Evolutionary conservation across 2,113 vertebrate species (phyloP).

Genomic region (Saguinus midas): DNA sequence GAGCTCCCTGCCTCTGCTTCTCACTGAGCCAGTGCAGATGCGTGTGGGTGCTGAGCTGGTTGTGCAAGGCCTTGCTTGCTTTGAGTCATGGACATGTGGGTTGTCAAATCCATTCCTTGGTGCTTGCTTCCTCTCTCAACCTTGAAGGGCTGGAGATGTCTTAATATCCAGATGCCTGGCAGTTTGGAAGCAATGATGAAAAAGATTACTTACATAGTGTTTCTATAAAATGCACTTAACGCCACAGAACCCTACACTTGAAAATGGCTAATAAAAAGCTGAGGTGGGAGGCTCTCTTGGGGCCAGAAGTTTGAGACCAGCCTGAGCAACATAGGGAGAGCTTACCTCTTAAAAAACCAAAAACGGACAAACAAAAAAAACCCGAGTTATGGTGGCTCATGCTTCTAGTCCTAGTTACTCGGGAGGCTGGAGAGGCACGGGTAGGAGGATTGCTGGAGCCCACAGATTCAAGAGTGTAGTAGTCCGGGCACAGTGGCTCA

Average conservation of each 20-base stretch:
- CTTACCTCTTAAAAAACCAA: too few relatives aligned
- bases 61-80: not conserved
- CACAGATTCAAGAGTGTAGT: too few relatives aligned
- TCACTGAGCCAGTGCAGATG: not conserved
- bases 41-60: too few relatives aligned
- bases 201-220: not conserved
- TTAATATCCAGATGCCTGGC: not conserved
- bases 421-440: too few relatives aligned
- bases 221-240: not conserved
- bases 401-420: too few relatives aligned
- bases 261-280: not conserved
- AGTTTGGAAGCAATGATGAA: not conserved
- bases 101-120: not conserved
- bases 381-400: too few relatives aligned
- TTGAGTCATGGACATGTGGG: not conserved
- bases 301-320: too few relatives aligned
- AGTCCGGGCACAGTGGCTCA: rapidly evolving
- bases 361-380: too few relatives aligned
- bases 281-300: too few relatives aligned
- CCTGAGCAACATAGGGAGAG: too few relatives aligned
- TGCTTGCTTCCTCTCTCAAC: not conserved
- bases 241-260: not conserved
- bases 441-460: too few relatives aligned
- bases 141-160: not conserved
- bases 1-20: not conserved